Base-by-base conservation (phyloP, 35 echinoderm and acorn worm species). In the Amphiura filiformis region DNA sequence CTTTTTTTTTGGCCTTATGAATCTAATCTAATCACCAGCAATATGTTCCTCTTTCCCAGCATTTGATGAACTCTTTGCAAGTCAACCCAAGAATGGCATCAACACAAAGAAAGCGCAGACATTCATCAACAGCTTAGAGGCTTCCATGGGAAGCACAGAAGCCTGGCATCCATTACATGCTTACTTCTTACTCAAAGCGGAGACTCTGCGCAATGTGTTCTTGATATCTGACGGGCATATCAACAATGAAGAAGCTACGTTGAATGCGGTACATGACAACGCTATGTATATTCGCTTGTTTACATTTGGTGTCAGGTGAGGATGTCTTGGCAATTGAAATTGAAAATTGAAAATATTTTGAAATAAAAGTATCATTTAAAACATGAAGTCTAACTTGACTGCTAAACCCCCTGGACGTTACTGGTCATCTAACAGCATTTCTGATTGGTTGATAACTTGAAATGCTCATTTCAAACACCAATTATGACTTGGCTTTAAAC, bases 141-240 rank as follows among this genome's bases (percentile, higher is more conserved):
- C 96, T 18, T 39, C 64, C 11, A 86, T 86, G 92, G 96, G 96
- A 35, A 98, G 94, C 70, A 98, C 96, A 5, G 96, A 98, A 64
- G 92, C 87, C 32, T 98, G 96, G 96, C 89, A 89, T 81, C 96
- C 96, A 61, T 88, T 98, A 0, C 89, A 91, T 57, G 44, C 89
- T 7, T 90, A 93, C 81, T 94, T 94, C 78, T 78, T 94, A 56
- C 84, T 98, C 7, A 85, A 83, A 36, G 56, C 81, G 12, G 89
- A 91, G 22, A 64, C 77, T 0, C 65, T 94, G 37, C 57, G 93
- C 35, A 98, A 98, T 37, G 33, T 98, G 13, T 94, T 98, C 28
- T 32, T 98, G 5, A 85, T 98, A 15, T 94, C 96, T 31, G 96
- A 98, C 76, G 95, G 96, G 0, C 96, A 98, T 56, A 86, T 98